Percentiles rank a stretch among this genome's conserved stretches.
phyloP scores from a whole-genome alignment of 2,888 invertebrate genomes.

The Drosophila algonquin region DNA sequence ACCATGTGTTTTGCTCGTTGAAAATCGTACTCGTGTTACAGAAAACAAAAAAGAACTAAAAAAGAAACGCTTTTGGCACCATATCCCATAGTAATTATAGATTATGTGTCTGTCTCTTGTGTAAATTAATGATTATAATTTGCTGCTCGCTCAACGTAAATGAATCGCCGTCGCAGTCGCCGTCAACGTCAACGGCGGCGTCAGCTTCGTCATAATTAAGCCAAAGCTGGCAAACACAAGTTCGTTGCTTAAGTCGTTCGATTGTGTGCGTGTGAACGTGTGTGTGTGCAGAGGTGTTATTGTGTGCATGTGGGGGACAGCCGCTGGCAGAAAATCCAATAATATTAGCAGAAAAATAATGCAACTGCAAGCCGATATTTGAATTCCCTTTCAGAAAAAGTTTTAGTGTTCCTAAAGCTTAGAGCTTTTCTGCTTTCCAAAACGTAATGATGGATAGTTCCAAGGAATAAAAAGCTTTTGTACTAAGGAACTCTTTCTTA shows the following conservation, averaged over 20 bases:
- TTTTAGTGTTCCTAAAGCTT: neutral
- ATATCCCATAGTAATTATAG: constrained; percentile 29
- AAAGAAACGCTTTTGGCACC: constrained; percentile 14
- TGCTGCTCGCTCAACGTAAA: constrained; percentile 47
- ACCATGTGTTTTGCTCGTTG: neutral
- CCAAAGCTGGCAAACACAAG: constrained; percentile 51
- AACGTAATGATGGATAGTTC: neutral
- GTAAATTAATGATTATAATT: constrained; percentile 66
- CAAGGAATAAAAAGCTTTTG: neutral
- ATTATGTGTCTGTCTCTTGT: constrained; percentile 41
- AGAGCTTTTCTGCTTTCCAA: neutral
- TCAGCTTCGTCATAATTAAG: constrained; percentile 61
- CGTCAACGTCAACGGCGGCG: neutral
- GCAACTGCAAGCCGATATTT: neutral
- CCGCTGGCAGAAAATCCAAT: constrained; percentile 41
- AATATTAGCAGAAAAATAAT: neutral
- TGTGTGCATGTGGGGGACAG: constrained; percentile 33
- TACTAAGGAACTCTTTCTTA: too few species aligned
- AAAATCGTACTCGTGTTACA: neutral
- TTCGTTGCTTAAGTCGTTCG: constrained; percentile 79
- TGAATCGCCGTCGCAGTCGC: constrained; percentile 21
- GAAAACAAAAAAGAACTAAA: neutral
- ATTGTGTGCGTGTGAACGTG: constrained; percentile 37
- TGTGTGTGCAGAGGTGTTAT: constrained; percentile 21
- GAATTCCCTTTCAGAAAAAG: neutral